Evolutionary conservation across 2,797 vertebrate species (phyloP).

Genomic region (Amniataba percoides): DNA sequence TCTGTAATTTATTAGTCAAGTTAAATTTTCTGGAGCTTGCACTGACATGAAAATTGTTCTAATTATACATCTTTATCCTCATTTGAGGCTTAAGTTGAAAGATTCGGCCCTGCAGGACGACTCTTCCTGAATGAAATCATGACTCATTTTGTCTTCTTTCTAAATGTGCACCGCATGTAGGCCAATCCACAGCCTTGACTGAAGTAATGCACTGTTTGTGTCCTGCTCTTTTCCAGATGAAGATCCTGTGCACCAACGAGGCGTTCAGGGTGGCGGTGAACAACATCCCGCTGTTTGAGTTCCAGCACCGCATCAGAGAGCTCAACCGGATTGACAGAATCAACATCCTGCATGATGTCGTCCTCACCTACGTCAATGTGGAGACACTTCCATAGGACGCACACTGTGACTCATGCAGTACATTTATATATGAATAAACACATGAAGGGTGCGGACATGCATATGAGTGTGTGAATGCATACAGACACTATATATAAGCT

Average conservation of each 20-base stretch:
- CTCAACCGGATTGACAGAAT: conserved; percentile 88
- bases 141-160: not conserved
- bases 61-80: not conserved
- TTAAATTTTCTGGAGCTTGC: not conserved
- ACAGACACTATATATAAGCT: not conserved
- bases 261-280: conserved; percentile 92
- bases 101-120: not conserved
- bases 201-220: not conserved
- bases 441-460: not conserved
- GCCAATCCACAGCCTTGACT: not conserved
- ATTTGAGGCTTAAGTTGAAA: not conserved
- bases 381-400: conserved; percentile 81
- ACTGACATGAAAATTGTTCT: not conserved
- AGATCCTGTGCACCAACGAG: conserved; percentile 84
- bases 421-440: not conserved
- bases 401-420: not conserved
- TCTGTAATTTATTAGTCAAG: not conserved
- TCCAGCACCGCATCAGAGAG: conserved; percentile 86
- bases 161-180: not conserved
- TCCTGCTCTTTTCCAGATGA: conserved; percentile 81
- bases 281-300: conserved; percentile 90
- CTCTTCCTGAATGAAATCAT: not conserved
- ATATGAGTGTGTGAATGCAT: conserved; percentile 3
- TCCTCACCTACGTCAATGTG: conserved; percentile 84
- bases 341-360: conserved; percentile 88